Base-by-base conservation (phyloP, 2,888 invertebrate genomes). In the Hetaerina titia region DNA sequence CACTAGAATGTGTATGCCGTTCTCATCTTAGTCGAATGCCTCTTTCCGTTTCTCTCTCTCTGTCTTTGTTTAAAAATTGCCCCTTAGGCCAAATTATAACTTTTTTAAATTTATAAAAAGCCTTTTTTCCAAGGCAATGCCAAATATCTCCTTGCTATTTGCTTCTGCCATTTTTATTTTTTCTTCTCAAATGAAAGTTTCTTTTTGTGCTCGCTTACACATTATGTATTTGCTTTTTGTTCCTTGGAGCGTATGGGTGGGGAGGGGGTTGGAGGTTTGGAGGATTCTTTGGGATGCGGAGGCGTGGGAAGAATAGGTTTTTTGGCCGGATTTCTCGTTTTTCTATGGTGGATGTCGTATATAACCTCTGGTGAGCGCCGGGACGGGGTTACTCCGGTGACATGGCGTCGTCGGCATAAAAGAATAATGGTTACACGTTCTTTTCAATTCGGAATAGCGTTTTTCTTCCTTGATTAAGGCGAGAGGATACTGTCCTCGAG, bases 401-500 rank as follows among this genome's bases (percentile, higher is more conserved):
- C 81, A 31, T 15, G 11, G 25, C 31, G 81, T 81, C 31, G 81
- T 31, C 81, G 81, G 31, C 81, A 22, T 7, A 31, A 69, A 81
- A 81, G 81, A 81, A 81, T 81, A 81, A 81, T 81, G 81, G 25
- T 31, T n/a, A 31, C 81, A 4, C 25, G 81, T 81, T 81, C 81
- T 81, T 31, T 31, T 11, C 31, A 15, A 8, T 81, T 81, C 31
- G 81, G 31, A 81, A 81, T 31, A 81, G 19, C 81, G 81, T 81
- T 81, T 81, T 81, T 81, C 81, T 31, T 81, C 81, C 31, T 25
- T 81, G 81, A 81, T 81, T 81, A 81, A 81, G 81, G 81, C 81
- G 81, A 81, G 31, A 9, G 81, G 31, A 81, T 31, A 5, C 22
- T 31, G 81, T 81, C 15, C 81, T 81, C 25, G 13, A 5, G 25